Percentiles rank a stretch among this genome's conserved stretches.
phyloP scores from a whole-genome alignment of 2,888 invertebrate genomes.

The Epistrophe grossulariae region DNA sequence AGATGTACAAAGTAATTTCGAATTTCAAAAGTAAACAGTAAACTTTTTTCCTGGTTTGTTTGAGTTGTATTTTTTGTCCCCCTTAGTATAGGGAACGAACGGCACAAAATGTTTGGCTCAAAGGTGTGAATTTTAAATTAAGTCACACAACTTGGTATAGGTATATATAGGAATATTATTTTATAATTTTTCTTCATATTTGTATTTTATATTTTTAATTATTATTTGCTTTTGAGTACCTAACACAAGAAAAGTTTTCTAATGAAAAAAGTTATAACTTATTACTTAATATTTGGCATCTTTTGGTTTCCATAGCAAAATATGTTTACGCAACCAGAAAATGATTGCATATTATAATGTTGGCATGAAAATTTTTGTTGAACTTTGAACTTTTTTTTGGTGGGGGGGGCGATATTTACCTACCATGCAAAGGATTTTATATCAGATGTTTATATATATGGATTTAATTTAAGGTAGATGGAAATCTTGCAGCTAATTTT shows the following conservation, averaged over 20 bases:
- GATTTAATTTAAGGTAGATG: no score
- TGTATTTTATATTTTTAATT: slow-evolving; percentile 6
- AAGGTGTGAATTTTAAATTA: background rate
- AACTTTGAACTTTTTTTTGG: background rate
- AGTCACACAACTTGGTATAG: background rate
- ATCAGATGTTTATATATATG: no score
- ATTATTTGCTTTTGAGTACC: background rate
- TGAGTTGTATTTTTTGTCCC: background rate
- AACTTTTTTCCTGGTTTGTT: background rate
- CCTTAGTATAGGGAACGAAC: background rate
- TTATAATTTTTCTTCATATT: background rate
- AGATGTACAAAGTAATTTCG: background rate
- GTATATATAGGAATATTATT: background rate
- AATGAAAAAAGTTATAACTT: background rate
- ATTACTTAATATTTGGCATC: background rate
- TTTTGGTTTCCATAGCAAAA: background rate
- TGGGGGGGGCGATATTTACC: no score
- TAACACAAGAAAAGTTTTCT: background rate
- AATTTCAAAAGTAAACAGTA: background rate
- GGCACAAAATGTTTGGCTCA: background rate
- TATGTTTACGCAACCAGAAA: background rate
- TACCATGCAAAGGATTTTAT: no score
- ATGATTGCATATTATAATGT: background rate
- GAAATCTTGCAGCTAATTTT: no score
- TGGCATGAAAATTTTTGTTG: background rate